Evolutionary conservation across 2,113 vertebrate species (phyloP).

Genomic region (Eupsittula cactorum): DNA sequence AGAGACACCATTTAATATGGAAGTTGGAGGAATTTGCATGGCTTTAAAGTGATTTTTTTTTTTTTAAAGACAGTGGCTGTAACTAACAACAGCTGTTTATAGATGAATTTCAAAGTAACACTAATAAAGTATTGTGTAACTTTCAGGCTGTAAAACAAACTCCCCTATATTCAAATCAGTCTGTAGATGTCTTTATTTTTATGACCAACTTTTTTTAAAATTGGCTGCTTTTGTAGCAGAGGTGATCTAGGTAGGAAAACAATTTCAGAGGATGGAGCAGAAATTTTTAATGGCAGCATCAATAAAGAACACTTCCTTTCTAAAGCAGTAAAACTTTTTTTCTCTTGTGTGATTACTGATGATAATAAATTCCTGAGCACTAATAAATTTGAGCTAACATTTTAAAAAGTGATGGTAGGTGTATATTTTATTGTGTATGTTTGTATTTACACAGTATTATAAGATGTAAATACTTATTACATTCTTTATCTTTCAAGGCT

Average conservation of each 20-base stretch:
- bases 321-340: neutral
- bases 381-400: neutral
- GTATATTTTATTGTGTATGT: neutral
- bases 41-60: neutral
- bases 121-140: neutral
- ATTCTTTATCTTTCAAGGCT: constrained; percentile 45
- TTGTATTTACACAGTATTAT: neutral
- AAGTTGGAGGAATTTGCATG: neutral
- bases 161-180: neutral
- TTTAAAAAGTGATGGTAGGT: neutral
- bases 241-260: neutral
- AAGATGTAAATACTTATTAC: neutral
- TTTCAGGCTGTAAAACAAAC: neutral
- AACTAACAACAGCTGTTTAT: neutral
- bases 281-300: neutral
- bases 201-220: neutral
- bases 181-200: neutral
- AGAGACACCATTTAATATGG: neutral
- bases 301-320: neutral
- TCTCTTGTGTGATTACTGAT: neutral
- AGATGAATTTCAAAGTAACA: neutral
- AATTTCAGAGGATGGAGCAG: neutral
- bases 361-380: neutral
- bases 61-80: neutral
- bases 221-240: neutral